Base-by-base conservation (phyloP, 2,888 invertebrate genomes). In the Bedellia somnulentella region DNA sequence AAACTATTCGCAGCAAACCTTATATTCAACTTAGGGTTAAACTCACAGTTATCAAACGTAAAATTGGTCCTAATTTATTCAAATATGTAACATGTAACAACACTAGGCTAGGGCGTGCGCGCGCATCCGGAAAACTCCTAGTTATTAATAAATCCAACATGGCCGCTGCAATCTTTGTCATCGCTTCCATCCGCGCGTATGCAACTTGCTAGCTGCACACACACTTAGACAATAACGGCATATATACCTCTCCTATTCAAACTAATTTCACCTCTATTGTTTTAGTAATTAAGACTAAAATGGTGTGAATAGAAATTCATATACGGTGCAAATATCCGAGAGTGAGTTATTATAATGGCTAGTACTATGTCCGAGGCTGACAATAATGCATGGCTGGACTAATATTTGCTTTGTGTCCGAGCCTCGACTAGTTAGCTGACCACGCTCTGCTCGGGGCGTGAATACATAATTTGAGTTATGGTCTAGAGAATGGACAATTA, bases 331-430 rank as follows among this genome's bases (percentile, higher is more conserved):
- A 9, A 15, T 15, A 16, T n/a, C 12, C 11, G 12, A 15, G 4
- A 3, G 14, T 24, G 13, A n/a, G 32, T 35, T 37, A 34, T 37
- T 37, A 37, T 40, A 35, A 35, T 37, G 37, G 39, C 40, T 29
- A 35, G 44, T 43, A 40, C 44, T 41, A 42, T 49, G 52, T 52
- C 54, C 46, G 63, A 54, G 67, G 68, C 70, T 73, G 73, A 73
- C 75, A 73, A 73, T 73, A 75, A 70, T 73, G 75, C 75, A 73
- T 75, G 75, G 71, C 50, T 66, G 68, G 38, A 43, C 71, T 73
- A 73, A 73, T 71, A 62, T 75, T 73, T 70, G 70, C 70, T 70
- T 71, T 73, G 71, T 71, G 63, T 59, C 64, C n/a, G n/a, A n/a
- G n/a, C n/a, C n/a, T n/a, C n/a, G n/a, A n/a, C n/a, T n/a, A n/a